These are phyloP conservation scores for Thymelicus lineola DNA, from an alignment of 2,888 invertebrate genomes.

Conservation along the genomic window DNA sequence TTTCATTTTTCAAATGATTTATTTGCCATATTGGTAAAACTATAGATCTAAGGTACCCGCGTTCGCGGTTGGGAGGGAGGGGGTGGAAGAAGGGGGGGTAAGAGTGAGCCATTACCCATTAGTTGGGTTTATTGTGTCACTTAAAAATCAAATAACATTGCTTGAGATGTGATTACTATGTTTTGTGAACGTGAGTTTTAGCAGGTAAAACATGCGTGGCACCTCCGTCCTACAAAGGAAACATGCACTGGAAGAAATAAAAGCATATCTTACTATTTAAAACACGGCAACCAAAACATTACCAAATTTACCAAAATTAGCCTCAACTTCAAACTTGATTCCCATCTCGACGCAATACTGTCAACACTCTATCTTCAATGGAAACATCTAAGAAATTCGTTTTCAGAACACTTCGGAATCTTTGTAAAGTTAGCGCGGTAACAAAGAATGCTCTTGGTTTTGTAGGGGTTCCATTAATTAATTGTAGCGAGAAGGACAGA, in stretches of 20 bases:
- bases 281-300: slow-evolving; percentile 1
- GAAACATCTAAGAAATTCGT: slow-evolving; percentile 49
- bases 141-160: too few species aligned
- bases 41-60: not conserved
- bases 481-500: not conserved
- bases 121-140: too few species aligned
- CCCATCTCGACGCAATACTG: slow-evolving; percentile 16
- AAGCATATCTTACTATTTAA: not conserved
- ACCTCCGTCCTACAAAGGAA: too few species aligned
- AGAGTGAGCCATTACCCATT: too few species aligned
- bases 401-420: slow-evolving; percentile 49
- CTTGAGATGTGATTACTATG: too few species aligned
- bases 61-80: too few species aligned
- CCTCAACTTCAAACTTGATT: slow-evolving; percentile 3
- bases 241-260: too few species aligned
- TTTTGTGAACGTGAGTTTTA: too few species aligned
- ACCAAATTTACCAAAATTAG: slow-evolving; percentile 13
- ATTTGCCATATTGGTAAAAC: too few species aligned
- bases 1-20: too few species aligned
- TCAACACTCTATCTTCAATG: slow-evolving; percentile 37
- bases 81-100: too few species aligned
- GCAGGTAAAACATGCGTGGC: too few species aligned
- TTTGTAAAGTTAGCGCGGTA: slow-evolving; percentile 51
- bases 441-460: slow-evolving; percentile 52
- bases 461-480: slow-evolving; percentile 45